These are phyloP conservation scores for Shargacucullia verbasci DNA, from an alignment of 2,888 invertebrate genomes.

Conservation along the genomic window DNA sequence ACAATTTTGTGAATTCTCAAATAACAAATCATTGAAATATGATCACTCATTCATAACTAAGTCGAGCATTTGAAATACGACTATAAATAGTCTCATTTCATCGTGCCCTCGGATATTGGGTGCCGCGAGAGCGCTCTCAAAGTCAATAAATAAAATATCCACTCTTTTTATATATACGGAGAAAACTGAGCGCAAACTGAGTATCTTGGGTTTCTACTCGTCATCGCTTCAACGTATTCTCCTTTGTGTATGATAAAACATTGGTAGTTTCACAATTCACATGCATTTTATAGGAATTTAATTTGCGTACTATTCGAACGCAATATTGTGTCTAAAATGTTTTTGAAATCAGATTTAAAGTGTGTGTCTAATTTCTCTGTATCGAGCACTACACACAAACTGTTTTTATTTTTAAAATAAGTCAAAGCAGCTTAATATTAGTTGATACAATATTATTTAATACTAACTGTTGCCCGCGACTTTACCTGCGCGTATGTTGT, in stretches of 20 bases:
- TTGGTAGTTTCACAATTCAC: constrained; percentile 12
- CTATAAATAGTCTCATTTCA: constrained; percentile 41
- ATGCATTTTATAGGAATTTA: constrained; percentile 2
- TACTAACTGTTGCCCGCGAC: too few species aligned
- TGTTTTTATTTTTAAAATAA: neutral
- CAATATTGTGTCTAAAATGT: constrained; percentile 11
- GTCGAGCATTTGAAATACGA: constrained; percentile 37
- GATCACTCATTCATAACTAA: constrained; percentile 41
- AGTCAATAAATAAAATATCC: constrained; percentile 54
- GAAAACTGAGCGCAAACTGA: constrained; percentile 37
- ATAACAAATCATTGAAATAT: constrained; percentile 34
- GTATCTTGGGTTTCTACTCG: constrained; percentile 21
- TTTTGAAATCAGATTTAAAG: neutral
- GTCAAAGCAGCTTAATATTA: neutral
- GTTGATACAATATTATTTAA: too few species aligned
- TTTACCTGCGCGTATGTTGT: too few species aligned
- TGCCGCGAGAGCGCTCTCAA: constrained; percentile 28
- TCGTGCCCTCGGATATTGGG: constrained; percentile 50
- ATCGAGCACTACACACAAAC: too few species aligned
- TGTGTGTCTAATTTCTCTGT: too few species aligned
- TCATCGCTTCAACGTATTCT: constrained; percentile 11
- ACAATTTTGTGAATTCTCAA: neutral
- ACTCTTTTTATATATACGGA: constrained; percentile 41
- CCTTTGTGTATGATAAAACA: constrained; percentile 17
- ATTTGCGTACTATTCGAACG: constrained; percentile 19